phyloP scores from a whole-genome alignment of 2,888 invertebrate species.

The Heliconius cydno region DNA sequence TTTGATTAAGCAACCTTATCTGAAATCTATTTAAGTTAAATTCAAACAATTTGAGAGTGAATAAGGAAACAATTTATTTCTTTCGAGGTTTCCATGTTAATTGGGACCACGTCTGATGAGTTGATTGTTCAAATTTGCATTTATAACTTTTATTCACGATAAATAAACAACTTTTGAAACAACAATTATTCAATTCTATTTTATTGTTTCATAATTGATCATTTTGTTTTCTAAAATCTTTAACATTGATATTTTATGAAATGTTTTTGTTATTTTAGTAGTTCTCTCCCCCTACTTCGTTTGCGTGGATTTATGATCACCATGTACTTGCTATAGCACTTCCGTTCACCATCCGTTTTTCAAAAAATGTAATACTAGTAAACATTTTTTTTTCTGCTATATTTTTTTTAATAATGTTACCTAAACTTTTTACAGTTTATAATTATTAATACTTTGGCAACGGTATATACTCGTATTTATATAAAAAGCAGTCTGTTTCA shows the following conservation, averaged over 20 bases:
- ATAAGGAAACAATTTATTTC: conserved; percentile 53
- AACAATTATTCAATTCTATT: conserved; percentile 29
- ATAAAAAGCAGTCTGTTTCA: background rate
- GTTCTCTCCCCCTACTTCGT: too few relatives aligned
- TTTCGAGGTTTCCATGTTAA: conserved; percentile 59
- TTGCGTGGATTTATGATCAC: too few relatives aligned
- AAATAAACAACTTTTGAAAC: conserved; percentile 34
- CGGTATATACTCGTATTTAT: background rate
- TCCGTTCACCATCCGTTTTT: too few relatives aligned
- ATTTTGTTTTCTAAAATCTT: background rate
- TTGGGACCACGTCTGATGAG: conserved; percentile 58
- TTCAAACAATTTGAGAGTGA: conserved; percentile 39
- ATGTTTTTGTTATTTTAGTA: too few relatives aligned
- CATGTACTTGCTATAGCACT: too few relatives aligned
- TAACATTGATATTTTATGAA: background rate
- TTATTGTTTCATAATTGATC: conserved; percentile 13
- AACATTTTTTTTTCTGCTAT: too few relatives aligned
- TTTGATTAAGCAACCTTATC: conserved; percentile 33
- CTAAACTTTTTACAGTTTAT: too few relatives aligned
- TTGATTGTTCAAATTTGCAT: conserved; percentile 57
- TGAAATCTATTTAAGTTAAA: conserved; percentile 32
- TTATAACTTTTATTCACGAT: conserved; percentile 52
- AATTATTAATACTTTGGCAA: background rate
- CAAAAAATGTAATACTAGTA: too few relatives aligned
- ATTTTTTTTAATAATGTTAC: too few relatives aligned